Evolutionary conservation across 2,888 invertebrate species (phyloP).

Genomic region (Drosophila dives): DNA sequence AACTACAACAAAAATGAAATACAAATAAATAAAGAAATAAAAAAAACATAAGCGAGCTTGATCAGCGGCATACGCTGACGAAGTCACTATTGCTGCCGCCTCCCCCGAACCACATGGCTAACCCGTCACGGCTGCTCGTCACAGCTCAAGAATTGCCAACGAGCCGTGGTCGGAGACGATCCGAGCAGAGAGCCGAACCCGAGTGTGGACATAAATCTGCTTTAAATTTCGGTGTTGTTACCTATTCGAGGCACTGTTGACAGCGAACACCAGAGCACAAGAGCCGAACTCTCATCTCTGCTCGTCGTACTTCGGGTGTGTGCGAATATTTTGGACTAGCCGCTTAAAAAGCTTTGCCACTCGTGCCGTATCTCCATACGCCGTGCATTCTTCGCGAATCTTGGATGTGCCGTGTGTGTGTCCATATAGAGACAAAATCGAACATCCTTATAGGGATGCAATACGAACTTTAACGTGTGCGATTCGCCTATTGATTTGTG

Average conservation of each 20-base stretch:
- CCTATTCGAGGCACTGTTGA: slow-evolving; percentile 81
- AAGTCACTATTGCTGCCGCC: background rate
- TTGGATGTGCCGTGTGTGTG: slow-evolving; percentile 67
- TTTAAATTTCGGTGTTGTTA: slow-evolving; percentile 68
- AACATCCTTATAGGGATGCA: slow-evolving; percentile 57
- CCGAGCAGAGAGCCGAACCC: slow-evolving; percentile 19
- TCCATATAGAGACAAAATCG: slow-evolving; percentile 17
- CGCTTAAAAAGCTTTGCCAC: slow-evolving; percentile 73
- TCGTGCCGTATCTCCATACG: slow-evolving; percentile 69
- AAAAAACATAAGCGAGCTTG: slow-evolving; percentile 19
- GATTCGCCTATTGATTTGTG: slow-evolving; percentile 25
- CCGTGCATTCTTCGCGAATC: slow-evolving; percentile 73
- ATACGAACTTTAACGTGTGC: slow-evolving; percentile 49
- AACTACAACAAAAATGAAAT: slow-evolving; percentile 13
- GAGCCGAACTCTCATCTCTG: slow-evolving; percentile 56
- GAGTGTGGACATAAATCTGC: slow-evolving; percentile 34
- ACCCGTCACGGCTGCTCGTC: slow-evolving; percentile 16
- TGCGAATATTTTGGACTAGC: slow-evolving; percentile 69
- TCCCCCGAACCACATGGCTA: background rate
- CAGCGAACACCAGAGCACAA: slow-evolving; percentile 56
- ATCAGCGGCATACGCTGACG: background rate
- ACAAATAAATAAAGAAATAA: slow-evolving; percentile 19
- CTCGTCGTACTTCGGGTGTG: slow-evolving; percentile 50
- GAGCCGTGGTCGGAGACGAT: slow-evolving; percentile 34
- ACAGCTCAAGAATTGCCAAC: slow-evolving; percentile 56